Conservation (phyloP, 1,140 invertebrate genomes). For the Brachionus manjavacas region DNA sequence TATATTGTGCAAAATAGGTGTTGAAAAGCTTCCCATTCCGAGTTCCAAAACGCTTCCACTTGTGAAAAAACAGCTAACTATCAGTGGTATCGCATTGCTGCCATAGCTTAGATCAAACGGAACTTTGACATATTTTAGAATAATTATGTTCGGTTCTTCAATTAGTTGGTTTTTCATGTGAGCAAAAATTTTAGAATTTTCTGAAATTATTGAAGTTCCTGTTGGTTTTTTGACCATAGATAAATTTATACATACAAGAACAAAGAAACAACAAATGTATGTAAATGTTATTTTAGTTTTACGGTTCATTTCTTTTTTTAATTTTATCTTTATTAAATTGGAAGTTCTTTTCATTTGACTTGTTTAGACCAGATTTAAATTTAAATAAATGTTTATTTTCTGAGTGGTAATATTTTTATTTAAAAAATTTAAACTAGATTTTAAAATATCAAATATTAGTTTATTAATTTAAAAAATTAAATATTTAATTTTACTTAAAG, state of each 20-base stretch:
- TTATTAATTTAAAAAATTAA: too few species aligned
- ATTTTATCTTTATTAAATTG: background rate
- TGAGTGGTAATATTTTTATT: too few species aligned
- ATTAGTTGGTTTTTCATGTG: background rate
- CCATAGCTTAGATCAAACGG: slow-evolving; percentile 4
- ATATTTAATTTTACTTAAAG: too few species aligned
- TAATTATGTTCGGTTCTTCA: background rate
- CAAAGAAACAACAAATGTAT: too few species aligned
- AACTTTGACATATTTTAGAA: background rate
- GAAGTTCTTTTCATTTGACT: background rate
- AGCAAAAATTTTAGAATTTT: background rate
- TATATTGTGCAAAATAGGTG: background rate
- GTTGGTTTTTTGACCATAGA: background rate
- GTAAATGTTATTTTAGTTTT: background rate
- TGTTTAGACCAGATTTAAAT: background rate
- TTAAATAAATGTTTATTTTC: background rate
- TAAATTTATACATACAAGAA: too few species aligned
- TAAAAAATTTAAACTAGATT: too few species aligned
- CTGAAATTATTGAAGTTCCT: background rate
- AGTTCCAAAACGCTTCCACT: slow-evolving; percentile 5
- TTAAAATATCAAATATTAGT: too few species aligned
- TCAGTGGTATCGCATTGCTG: background rate
- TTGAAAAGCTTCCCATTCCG: slow-evolving; percentile 31
- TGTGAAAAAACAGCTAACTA: background rate
- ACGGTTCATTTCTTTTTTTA: background rate